Base-by-base conservation (phyloP, 2,113 vertebrate genomes). In the Procavia capensis region DNA sequence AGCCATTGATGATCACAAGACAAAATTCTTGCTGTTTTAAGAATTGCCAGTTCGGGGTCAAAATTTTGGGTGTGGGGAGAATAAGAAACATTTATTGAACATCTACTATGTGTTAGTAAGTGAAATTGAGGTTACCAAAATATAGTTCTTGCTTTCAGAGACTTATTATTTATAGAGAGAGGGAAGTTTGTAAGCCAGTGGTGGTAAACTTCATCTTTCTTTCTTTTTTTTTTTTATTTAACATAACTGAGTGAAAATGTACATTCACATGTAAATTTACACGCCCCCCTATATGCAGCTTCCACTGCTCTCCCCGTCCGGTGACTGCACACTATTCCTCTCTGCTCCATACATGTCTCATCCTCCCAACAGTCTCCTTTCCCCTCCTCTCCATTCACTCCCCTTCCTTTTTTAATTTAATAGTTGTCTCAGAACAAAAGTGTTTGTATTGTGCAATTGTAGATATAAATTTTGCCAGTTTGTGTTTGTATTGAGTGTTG, bases 101-200 rank as follows among this genome's bases (percentile, higher is more conserved):
- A 70, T 64, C n/a, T 92, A 34, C n/a, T 45, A 2, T 93, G 22
- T 82, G 8, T 91, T 93, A 85, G 39, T 95, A 80, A 50, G 34
- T 85, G 47, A 84, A 84, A 88, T 43, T 82, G 68, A 25, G 22
- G 10, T 85, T 88, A 50, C 19, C 14, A 43, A 57, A 93, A 63
- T 80, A 84, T 29, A 82, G 43, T 89, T 41, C 2, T 9, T 72
- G 25, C n/a, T 94, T 91, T 39, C 7, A 11, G 17, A 39, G 70
- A 79, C 3, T 54, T 5, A 57, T 85, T 16, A 34, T 76, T 63
- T 92, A 82, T 14, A 41, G 68, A 34, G 50, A 10, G 2, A 84
- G 43, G 90, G 41, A 85, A 76, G 22, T 64, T 36, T 47, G 3
- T 89, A 85, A 88, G 80, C 45, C 17, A 66, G 0, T 31, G 47